phyloP scores from a whole-genome alignment of 2,888 invertebrate species.

The Lithophane semibrunnea region DNA sequence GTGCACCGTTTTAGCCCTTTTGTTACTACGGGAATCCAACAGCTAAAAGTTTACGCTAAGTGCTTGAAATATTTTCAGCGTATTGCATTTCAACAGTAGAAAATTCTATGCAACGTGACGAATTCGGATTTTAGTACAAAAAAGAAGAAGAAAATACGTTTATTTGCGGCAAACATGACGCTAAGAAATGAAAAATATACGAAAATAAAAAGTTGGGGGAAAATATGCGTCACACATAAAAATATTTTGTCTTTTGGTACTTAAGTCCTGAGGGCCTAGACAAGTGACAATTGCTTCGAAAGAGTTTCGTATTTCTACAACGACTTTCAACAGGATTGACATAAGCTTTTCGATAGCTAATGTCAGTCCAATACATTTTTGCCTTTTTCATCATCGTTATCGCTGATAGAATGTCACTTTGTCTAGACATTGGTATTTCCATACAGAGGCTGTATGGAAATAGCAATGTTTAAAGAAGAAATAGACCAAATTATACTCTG shows the following conservation, averaged over 20 bases:
- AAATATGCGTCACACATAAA: too few species aligned
- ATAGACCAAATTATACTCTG: neutral
- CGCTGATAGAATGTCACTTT: too few species aligned
- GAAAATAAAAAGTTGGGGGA: too few species aligned
- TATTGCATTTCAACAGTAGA: neutral
- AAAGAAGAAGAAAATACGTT: neutral
- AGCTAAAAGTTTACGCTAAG: constrained; percentile 15
- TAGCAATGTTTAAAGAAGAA: neutral
- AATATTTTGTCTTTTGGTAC: neutral
- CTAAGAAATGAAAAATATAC: too few species aligned
- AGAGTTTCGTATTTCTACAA: too few species aligned
- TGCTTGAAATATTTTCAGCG: constrained; percentile 15
- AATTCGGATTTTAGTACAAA: neutral
- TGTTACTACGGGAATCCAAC: constrained; percentile 15
- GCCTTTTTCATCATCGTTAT: too few species aligned
- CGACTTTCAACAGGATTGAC: too few species aligned
- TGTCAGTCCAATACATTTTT: too few species aligned
- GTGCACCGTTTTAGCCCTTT: constrained; percentile 28
- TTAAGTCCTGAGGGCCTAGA: neutral
- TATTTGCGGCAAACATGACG: too few species aligned
- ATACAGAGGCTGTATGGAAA: neutral
- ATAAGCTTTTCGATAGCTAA: too few species aligned
- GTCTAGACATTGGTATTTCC: too few species aligned
- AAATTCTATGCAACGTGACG: neutral
- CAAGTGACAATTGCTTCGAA: too few species aligned